Conservation (phyloP, 1,140 invertebrate genomes). For the Campoletis sonorensis region DNA sequence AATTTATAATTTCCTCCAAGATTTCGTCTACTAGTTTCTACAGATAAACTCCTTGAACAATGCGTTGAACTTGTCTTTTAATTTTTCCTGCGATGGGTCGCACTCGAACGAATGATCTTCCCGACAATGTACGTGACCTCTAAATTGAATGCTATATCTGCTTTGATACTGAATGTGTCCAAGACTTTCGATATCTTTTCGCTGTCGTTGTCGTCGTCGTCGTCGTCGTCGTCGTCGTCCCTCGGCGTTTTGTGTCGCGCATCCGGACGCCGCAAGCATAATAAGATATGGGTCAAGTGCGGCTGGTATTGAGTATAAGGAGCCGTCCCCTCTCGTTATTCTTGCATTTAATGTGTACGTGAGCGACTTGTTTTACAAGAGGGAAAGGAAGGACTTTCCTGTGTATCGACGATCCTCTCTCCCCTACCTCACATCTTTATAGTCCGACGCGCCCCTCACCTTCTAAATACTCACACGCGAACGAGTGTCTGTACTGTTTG, state of each 20-base stretch:
- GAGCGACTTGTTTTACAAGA: constrained; percentile 25
- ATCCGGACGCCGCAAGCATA: constrained; percentile 74
- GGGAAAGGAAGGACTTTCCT: constrained; percentile 25
- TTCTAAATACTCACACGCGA: not conserved
- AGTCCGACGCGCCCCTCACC: not conserved
- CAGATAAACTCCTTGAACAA: not conserved
- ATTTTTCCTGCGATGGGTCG: not conserved
- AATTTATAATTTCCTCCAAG: no score
- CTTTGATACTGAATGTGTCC: constrained; percentile 19
- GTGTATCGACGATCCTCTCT: constrained; percentile 19
- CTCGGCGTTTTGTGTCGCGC: constrained; percentile 59
- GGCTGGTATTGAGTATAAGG: constrained; percentile 71
- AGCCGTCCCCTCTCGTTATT: constrained; percentile 45
- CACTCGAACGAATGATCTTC: constrained; percentile 5
- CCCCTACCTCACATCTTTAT: not conserved
- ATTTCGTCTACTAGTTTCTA: not conserved
- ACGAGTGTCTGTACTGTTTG: not conserved
- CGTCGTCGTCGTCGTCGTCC: constrained; percentile 35
- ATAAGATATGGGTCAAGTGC: constrained; percentile 76
- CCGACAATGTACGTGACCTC: constrained; percentile 43
- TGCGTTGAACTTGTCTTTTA: not conserved
- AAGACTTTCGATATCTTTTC: constrained; percentile 49
- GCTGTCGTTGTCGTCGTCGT: constrained; percentile 55
- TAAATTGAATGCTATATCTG: constrained; percentile 15
- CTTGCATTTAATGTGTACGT: constrained; percentile 3